Conservation (phyloP, 2,113 vertebrate species). For the Eidolon helvum region DNA sequence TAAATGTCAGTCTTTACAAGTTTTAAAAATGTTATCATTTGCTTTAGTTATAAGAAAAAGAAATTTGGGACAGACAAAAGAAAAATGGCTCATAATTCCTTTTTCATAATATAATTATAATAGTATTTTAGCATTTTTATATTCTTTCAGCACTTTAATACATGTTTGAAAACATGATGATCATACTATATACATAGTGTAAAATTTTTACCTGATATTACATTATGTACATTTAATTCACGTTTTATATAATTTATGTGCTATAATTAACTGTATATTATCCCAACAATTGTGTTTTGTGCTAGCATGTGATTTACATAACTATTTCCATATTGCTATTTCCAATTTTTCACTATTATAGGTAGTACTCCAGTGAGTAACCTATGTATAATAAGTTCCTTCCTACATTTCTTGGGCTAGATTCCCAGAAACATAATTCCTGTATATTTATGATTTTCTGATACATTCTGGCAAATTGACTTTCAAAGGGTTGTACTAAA, state of each 20-base stretch:
- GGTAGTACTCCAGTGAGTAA: background rate
- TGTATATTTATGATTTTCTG: constrained; percentile 11
- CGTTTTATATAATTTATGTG: background rate
- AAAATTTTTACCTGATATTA: background rate
- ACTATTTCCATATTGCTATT: background rate
- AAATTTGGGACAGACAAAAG: background rate
- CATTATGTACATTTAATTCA: background rate
- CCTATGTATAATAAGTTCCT: background rate
- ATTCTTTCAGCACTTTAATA: background rate
- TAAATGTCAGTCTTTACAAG: background rate
- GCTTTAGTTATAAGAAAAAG: background rate
- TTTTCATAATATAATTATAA: background rate
- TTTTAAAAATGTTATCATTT: background rate
- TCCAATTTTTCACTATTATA: background rate
- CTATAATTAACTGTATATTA: background rate
- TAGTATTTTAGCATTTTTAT: background rate
- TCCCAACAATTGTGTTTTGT: background rate
- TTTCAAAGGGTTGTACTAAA: background rate
- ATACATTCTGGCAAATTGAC: background rate
- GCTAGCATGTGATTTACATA: background rate
- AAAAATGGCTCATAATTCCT: background rate
- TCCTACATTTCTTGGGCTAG: background rate
- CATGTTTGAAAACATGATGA: background rate
- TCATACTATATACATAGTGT: background rate
- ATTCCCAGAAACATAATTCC: background rate